phyloP scores from a whole-genome alignment of 2,888 invertebrate genomes.

The Spialia ferax region DNA sequence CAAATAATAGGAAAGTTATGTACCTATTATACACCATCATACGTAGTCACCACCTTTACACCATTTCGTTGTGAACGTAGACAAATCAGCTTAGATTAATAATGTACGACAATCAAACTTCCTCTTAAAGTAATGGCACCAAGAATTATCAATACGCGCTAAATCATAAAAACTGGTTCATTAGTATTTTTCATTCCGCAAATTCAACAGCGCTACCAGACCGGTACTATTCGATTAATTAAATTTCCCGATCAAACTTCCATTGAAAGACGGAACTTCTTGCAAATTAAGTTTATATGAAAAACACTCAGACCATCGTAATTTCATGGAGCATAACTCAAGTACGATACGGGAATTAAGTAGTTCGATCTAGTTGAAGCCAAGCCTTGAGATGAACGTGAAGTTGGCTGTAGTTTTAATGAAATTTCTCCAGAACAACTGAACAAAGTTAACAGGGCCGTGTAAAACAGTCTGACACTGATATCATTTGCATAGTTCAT shows the following conservation, averaged over 20 bases:
- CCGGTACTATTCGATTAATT: conserved; percentile 15
- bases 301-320: conserved; percentile 40
- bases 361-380: conserved; percentile 48
- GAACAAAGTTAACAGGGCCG: conserved; percentile 45
- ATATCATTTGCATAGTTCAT: conserved; percentile 45
- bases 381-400: conserved; percentile 41
- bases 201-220: neutral
- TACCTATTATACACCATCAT: too few relatives aligned
- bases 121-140: neutral
- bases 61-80: too few relatives aligned
- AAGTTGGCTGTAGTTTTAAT: conserved; percentile 55
- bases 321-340: conserved; percentile 33
- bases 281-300: conserved; percentile 31
- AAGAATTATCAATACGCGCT: neutral
- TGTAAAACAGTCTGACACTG: conserved; percentile 48
- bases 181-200: conserved; percentile 3
- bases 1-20: too few relatives aligned
- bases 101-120: too few relatives aligned
- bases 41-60: too few relatives aligned
- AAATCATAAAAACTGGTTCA: neutral
- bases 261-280: conserved; percentile 18
- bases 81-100: too few relatives aligned
- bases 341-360: conserved; percentile 40
- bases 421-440: conserved; percentile 57
- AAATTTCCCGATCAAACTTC: conserved; percentile 23